These are phyloP conservation scores for Chloroceryle inda DNA, from an alignment of 2,797 vertebrate genomes.

Conservation along the genomic window DNA sequence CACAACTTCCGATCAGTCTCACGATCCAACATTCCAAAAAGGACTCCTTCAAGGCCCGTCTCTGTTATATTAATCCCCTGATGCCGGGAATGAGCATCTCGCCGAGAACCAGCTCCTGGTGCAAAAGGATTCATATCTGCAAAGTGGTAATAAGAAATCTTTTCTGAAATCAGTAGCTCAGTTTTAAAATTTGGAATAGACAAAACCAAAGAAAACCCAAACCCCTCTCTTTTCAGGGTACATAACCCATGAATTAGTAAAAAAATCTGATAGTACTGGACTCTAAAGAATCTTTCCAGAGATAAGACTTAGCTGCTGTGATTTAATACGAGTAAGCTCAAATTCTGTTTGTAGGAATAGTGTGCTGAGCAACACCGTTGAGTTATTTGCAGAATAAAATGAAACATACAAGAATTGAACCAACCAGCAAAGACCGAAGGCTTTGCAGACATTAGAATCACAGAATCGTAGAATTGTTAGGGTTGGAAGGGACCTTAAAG, in stretches of 20 bases:
- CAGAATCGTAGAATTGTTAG: no score
- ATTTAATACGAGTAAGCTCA: not conserved
- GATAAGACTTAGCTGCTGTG: not conserved
- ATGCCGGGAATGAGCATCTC: slow-evolving; percentile 77
- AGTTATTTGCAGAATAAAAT: not conserved
- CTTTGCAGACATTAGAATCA: not conserved
- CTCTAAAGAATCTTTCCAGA: not conserved
- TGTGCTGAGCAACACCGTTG: not conserved
- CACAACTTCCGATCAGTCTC: slow-evolving; percentile 97
- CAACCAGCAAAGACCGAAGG: not conserved
- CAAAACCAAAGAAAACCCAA: not conserved
- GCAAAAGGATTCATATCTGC: slow-evolving; percentile 85
- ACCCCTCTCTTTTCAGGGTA: not conserved
- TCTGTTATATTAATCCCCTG: slow-evolving; percentile 92
- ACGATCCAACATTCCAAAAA: slow-evolving; percentile 97
- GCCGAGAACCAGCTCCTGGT: slow-evolving; percentile 75
- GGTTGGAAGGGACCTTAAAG: no score
- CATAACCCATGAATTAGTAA: not conserved
- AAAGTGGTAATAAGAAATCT: slow-evolving; percentile 34
- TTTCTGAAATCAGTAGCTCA: not conserved
- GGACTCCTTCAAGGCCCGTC: slow-evolving; percentile 94
- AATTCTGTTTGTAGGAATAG: not conserved
- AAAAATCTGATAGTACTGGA: not conserved
- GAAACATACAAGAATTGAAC: not conserved
- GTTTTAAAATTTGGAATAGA: not conserved